These are phyloP conservation scores for Protonibea diacanthus DNA, from an alignment of 2,797 vertebrate genomes.

Conservation along the genomic window DNA sequence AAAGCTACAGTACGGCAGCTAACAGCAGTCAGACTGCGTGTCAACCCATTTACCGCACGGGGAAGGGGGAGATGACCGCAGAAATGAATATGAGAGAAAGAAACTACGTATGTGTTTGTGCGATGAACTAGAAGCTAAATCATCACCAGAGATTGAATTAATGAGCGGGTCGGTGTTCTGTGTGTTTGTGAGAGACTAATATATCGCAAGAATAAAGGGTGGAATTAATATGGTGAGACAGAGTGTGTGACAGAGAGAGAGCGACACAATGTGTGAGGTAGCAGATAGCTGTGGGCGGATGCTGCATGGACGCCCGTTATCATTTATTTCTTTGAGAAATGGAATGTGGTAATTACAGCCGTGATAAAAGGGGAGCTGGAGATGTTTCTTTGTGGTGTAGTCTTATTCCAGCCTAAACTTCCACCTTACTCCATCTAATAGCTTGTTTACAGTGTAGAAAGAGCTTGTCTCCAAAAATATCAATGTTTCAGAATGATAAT, in stretches of 20 bases:
- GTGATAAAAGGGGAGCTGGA: constrained; percentile 60
- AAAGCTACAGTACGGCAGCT: constrained; percentile 26
- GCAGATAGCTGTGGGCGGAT: constrained; percentile 61
- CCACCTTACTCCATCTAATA: constrained; percentile 18
- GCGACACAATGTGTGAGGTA: constrained; percentile 46
- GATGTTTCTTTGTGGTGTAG: constrained; percentile 27
- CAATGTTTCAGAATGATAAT: not conserved
- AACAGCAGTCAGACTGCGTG: constrained; percentile 5
- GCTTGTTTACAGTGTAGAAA: not conserved
- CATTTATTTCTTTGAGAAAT: constrained; percentile 69
- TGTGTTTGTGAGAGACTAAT: constrained; percentile 50
- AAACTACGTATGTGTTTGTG: constrained; percentile 16
- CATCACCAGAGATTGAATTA: constrained; percentile 54
- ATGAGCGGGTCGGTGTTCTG: constrained; percentile 44
- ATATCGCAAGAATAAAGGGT: constrained; percentile 48
- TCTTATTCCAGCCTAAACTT: constrained; percentile 29
- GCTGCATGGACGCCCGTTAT: constrained; percentile 47
- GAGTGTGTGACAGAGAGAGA: constrained; percentile 24
- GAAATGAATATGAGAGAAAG: constrained; percentile 14
- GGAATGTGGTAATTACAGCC: constrained; percentile 68
- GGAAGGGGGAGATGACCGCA: constrained; percentile 14
- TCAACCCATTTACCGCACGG: constrained; percentile 32
- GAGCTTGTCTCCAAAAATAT: not conserved
- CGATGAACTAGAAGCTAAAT: constrained; percentile 46
- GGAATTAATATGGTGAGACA: constrained; percentile 48